phyloP scores from a whole-genome alignment of 2,888 invertebrate species.

The Xylocampa areola region DNA sequence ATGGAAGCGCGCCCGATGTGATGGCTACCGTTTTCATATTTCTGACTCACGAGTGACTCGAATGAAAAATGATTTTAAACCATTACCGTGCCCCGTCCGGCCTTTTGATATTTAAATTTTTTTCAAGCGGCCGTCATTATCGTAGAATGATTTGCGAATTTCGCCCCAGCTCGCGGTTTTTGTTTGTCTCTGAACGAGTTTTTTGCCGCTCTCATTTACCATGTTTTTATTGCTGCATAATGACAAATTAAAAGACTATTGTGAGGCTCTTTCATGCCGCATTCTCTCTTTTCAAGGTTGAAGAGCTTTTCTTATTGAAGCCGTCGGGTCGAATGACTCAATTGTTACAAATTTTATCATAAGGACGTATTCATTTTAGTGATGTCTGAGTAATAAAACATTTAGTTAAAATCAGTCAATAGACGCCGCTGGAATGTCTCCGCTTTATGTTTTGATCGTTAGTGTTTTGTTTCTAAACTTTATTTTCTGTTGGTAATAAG shows the following conservation, averaged over 20 bases:
- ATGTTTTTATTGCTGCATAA: slow-evolving; percentile 89
- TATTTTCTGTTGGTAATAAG: slow-evolving; percentile 45
- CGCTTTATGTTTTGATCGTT: slow-evolving; percentile 23
- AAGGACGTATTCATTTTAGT: slow-evolving; percentile 25
- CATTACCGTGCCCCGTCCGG: slow-evolving; percentile 89
- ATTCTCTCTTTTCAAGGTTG: slow-evolving; percentile 80
- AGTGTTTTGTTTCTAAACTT: slow-evolving; percentile 26
- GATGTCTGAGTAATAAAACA: slow-evolving; percentile 35
- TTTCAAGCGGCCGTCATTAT: slow-evolving; percentile 89
- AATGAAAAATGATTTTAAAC: slow-evolving; percentile 90
- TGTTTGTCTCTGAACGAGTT: slow-evolving; percentile 84
- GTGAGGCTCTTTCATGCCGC: slow-evolving; percentile 85
- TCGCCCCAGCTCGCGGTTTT: slow-evolving; percentile 87
- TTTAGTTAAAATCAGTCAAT: slow-evolving; percentile 39
- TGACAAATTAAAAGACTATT: slow-evolving; percentile 89
- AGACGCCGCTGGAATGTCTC: slow-evolving; percentile 18
- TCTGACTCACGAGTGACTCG: slow-evolving; percentile 87
- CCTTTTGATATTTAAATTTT: slow-evolving; percentile 90
- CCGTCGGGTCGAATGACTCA: slow-evolving; percentile 72
- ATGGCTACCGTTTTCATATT: slow-evolving; percentile 88
- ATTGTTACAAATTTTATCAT: slow-evolving; percentile 66
- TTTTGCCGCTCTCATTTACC: slow-evolving; percentile 87
- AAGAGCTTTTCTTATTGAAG: slow-evolving; percentile 70
- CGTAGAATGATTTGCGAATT: slow-evolving; percentile 88
- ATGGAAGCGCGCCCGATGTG: slow-evolving; percentile 81